phyloP scores from a whole-genome alignment of 2,797 vertebrate genomes.

The Parauchenoglanis ngamensis region DNA sequence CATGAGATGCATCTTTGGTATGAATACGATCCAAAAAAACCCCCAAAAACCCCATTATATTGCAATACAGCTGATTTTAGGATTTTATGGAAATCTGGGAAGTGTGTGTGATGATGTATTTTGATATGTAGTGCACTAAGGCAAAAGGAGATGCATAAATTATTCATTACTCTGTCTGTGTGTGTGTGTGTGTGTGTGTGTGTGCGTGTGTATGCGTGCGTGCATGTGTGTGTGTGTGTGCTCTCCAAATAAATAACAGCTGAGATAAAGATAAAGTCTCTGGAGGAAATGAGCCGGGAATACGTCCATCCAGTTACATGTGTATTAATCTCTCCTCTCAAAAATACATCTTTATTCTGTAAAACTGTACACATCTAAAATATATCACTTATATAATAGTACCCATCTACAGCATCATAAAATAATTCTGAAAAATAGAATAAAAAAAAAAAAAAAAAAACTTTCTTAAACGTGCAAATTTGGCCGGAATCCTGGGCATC shows the following conservation, averaged over 20 bases:
- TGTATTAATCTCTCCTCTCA: slow-evolving; percentile 46
- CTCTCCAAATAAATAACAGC: slow-evolving; percentile 50
- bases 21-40: slow-evolving; percentile 4
- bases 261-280: slow-evolving; percentile 57
- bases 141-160: not conserved
- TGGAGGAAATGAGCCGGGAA: slow-evolving; percentile 31
- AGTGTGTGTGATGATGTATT: not conserved
- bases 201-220: not conserved
- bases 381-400: slow-evolving; percentile 62
- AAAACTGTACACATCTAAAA: slow-evolving; percentile 66
- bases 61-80: not conserved
- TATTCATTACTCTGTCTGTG: not conserved
- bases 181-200: slow-evolving; percentile 19
- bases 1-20: slow-evolving; percentile 30
- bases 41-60: no score
- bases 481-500: slow-evolving; percentile 72
- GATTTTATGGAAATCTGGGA: slow-evolving; percentile 16
- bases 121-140: not conserved
- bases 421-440: slow-evolving; percentile 73
- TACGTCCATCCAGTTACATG: slow-evolving; percentile 65
- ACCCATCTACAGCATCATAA: slow-evolving; percentile 74
- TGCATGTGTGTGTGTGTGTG: slow-evolving; percentile 10
- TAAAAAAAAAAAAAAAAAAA: slow-evolving; percentile 48
- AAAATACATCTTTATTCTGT: slow-evolving; percentile 48
- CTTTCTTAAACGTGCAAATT: slow-evolving; percentile 82